A percentile compares a stretch with the other conserved stretches of the same genome.
Conservation (phyloP, 2,113 vertebrate species). For the Paedocypris sp. region DNA sequence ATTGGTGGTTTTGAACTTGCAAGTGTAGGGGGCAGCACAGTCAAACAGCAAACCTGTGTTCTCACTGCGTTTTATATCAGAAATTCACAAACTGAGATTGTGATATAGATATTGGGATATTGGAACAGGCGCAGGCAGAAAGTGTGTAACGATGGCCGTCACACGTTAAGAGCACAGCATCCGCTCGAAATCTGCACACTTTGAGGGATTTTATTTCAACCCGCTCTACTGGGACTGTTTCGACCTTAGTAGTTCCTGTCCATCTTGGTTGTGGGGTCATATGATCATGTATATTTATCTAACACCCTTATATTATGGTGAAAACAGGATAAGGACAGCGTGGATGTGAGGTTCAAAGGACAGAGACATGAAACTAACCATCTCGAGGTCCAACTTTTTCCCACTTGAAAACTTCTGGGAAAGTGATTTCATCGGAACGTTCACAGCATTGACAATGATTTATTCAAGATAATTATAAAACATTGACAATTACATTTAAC, state of each 20-base stretch:
- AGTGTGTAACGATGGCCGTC: neutral
- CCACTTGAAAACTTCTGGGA: slow-evolving; percentile 22
- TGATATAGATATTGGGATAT: no score
- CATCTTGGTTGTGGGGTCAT: slow-evolving; percentile 18
- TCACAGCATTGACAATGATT: neutral
- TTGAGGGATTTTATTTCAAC: neutral
- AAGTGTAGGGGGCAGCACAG: slow-evolving; percentile 32
- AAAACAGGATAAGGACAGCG: slow-evolving; percentile 32
- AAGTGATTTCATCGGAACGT: no score
- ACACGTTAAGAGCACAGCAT: neutral
- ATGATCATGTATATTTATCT: slow-evolving; percentile 3
- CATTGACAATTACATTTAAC: neutral
- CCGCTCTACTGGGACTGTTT: neutral
- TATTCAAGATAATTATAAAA: neutral
- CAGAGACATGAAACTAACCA: slow-evolving; percentile 23
- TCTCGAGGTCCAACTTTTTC: no score
- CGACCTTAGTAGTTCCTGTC: neutral
- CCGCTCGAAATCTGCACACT: neutral
- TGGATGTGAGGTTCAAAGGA: slow-evolving; percentile 19
- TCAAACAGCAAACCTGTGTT: no score
- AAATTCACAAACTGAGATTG: no score
- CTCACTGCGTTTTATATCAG: no score
- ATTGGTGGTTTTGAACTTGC: neutral
- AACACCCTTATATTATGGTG: neutral
- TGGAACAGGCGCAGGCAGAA: no score